A percentile compares a stretch with the other conserved stretches of the same genome.
Conservation (phyloP, 2,797 vertebrate genomes). For the Hydrolagus colliei region DNA sequence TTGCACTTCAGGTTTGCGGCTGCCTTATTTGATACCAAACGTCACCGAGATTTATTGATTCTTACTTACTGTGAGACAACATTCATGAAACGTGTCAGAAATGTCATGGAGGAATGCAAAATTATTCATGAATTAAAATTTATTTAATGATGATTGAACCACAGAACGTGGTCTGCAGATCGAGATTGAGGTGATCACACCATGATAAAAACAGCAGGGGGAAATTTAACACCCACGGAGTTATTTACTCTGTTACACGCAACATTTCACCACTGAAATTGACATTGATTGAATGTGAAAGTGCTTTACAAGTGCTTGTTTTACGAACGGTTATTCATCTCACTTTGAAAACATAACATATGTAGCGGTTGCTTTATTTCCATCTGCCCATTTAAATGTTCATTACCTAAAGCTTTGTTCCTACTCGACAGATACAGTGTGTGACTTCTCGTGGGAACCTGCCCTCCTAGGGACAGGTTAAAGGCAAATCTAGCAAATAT, state of each 20-base stretch:
- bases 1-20: too few relatives aligned
- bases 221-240: background rate
- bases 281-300: background rate
- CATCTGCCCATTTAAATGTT: background rate
- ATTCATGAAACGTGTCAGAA: too few relatives aligned
- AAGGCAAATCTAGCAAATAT: background rate
- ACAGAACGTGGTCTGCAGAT: too few relatives aligned
- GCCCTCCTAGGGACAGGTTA: background rate
- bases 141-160: too few relatives aligned
- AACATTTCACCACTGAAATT: background rate
- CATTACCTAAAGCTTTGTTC: background rate
- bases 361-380: background rate
- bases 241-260: background rate
- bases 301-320: background rate
- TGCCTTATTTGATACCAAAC: too few relatives aligned
- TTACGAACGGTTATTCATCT: background rate
- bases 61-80: too few relatives aligned
- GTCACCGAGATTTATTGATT: too few relatives aligned
- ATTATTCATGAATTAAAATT: too few relatives aligned
- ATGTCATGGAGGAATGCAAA: too few relatives aligned
- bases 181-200: background rate
- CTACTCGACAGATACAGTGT: constrained; percentile 26
- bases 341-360: background rate
- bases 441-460: constrained; percentile 26
- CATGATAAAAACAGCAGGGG: background rate